Base-by-base conservation (phyloP, 1,140 invertebrate genomes). In the Diachasmimorpha longicaudata region DNA sequence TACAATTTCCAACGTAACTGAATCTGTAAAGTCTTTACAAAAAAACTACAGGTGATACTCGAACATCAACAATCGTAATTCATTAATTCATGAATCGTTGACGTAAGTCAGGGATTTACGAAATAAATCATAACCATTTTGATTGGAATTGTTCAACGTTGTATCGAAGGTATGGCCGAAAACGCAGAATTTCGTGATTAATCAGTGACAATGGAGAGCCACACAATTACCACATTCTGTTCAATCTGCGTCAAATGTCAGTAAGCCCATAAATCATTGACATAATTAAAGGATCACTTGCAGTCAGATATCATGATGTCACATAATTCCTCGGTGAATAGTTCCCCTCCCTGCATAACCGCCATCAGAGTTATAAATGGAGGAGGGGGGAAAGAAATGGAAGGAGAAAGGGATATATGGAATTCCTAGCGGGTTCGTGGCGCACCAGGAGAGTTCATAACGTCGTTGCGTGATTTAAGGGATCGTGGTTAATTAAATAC, bases 401-500 rank as follows among this genome's bases (percentile, higher is more conserved):
- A 70, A 70, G 58, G 23, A 14, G 14, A 13, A 3, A 23, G 74
- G 67, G 19, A 44, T 42, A 68, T 52, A 52, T 69, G 44, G 68
- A 75, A 75, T 75, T 75, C 74, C 74, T 70, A 10, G 52, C 19
- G 74, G 68, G 67, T 37, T 79, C 63, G 72, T 75, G 72, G 71
- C 46, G 67, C 58, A 37, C 77, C 67, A 25, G 73, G 77, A 42
- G 78, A 85, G 81, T 83, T 87, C 83, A 83, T 83, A 85, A 85
- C 85, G 87, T 83, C 78, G 58, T 77, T 78, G 75, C 72, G 76
- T 85, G 85, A 86, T 86, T 86, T 84, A 88, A 77, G 77, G 23
- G 44, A 70, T 72, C 36, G 67, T 76, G 76, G 80, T 85, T 87
- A 86, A 87, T 87, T 86, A 86, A 87, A 85, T 81, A 76, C 80